Conservation (phyloP, 2,797 vertebrate species). For the Vespertilio murinus region DNA sequence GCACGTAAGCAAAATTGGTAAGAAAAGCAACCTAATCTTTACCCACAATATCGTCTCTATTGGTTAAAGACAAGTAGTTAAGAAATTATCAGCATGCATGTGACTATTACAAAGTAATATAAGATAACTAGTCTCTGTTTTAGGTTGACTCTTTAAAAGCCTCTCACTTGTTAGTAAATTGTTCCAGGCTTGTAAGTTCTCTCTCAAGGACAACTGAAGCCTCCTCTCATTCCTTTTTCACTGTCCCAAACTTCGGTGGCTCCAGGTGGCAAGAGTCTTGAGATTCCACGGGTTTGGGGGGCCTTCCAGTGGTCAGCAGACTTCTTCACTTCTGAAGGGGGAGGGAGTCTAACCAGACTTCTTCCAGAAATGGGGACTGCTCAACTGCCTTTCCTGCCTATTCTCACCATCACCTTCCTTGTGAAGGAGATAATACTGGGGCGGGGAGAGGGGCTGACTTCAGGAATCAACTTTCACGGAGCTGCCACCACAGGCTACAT, state of each 20-base stretch:
- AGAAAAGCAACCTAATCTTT: neutral
- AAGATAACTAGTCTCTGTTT: neutral
- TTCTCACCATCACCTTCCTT: neutral
- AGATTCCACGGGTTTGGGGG: neutral
- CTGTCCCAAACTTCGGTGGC: neutral
- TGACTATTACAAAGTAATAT: conserved; percentile 16
- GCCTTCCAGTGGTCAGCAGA: neutral
- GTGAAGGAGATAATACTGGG: neutral
- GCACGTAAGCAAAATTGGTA: neutral
- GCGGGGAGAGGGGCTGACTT: rapidly evolving
- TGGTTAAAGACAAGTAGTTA: neutral
- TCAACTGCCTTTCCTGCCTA: neutral
- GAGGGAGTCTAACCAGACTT: neutral
- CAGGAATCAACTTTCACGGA: neutral
- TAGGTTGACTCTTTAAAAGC: neutral
- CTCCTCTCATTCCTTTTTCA: neutral
- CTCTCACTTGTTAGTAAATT: neutral
- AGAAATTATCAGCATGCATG: neutral
- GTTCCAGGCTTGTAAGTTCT: neutral
- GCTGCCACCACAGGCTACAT: neutral
- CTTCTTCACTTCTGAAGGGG: neutral
- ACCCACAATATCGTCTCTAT: conserved; percentile 8
- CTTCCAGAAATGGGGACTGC: neutral
- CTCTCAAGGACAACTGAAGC: neutral
- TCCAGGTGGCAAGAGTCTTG: neutral